phyloP scores from a whole-genome alignment of 1,140 invertebrate genomes.

The Phortica variegata region DNA sequence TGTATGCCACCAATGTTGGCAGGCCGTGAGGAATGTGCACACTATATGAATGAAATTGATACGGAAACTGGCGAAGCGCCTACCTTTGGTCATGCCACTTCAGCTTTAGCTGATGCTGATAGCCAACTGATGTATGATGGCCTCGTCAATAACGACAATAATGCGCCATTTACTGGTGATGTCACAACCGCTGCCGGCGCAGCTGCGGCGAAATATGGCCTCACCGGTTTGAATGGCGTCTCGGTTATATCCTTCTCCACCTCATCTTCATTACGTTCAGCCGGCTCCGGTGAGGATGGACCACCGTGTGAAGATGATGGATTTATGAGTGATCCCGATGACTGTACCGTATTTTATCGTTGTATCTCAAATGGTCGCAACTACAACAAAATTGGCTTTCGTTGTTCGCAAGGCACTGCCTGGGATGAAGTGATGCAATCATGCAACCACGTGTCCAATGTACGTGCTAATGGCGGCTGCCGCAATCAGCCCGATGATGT shows the following conservation, averaged over 20 bases:
- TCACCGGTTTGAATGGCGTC: constrained; percentile 49
- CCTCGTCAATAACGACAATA: constrained; percentile 37
- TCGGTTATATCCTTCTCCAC: constrained; percentile 52
- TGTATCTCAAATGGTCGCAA: constrained; percentile 67
- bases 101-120: constrained; percentile 1
- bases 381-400: constrained; percentile 68
- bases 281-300: constrained; percentile 13
- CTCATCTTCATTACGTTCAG: constrained; percentile 36
- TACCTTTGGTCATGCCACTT: constrained; percentile 7
- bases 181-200: constrained; percentile 36
- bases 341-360: constrained; percentile 78
- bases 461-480: constrained; percentile 56
- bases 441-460: constrained; percentile 69
- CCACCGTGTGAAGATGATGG: constrained; percentile 61
- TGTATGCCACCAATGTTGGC: constrained; percentile 48
- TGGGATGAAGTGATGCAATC: constrained; percentile 68
- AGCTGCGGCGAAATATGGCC: constrained; percentile 45
- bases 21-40: constrained; percentile 45
- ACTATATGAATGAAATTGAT: constrained; percentile 47
- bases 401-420: constrained; percentile 69
- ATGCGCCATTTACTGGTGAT: constrained; percentile 27
- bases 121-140: constrained; percentile 25
- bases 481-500: constrained; percentile 49
- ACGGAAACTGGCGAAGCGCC: constrained; percentile 14
- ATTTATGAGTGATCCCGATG: constrained; percentile 66